Percentiles rank a stretch among this genome's conserved stretches.
Evolutionary conservation across 2,113 vertebrate genomes (phyloP).

Genomic region (Hiodon tergisus): DNA sequence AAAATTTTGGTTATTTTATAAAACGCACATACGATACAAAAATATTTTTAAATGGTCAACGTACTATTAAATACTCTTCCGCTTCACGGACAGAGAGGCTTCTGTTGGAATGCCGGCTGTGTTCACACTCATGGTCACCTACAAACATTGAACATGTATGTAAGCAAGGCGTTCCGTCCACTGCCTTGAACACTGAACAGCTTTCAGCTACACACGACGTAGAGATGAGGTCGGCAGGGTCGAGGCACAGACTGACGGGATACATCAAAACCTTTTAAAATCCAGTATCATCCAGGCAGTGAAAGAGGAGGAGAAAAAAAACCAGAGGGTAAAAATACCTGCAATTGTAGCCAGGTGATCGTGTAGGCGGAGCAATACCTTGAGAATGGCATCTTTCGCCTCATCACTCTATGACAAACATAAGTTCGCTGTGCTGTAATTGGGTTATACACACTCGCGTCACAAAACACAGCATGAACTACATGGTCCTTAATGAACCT

Average conservation of each 20-base stretch:
- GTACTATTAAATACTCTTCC: constrained; percentile 79
- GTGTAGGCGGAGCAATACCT: constrained; percentile 83
- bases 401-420: constrained; percentile 52
- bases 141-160: constrained; percentile 3
- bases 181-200: not conserved
- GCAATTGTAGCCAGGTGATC: constrained; percentile 85
- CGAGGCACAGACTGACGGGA: not conserved
- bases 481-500: not conserved
- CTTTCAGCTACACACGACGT: not conserved
- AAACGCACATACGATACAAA: too few species aligned
- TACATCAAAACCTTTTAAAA: not conserved
- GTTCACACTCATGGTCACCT: constrained; percentile 93
- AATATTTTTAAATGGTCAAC: not conserved
- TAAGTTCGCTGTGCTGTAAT: too few species aligned
- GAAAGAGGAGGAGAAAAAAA: not conserved
- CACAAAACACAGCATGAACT: not conserved
- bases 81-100: constrained; percentile 81
- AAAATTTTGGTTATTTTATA: too few species aligned
- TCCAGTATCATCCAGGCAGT: not conserved
- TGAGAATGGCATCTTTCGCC: constrained; percentile 74
- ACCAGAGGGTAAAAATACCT: constrained; percentile 58
- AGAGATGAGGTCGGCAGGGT: not conserved
- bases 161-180: not conserved
- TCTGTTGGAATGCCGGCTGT: constrained; percentile 63
- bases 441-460: not conserved